Conservation (phyloP, 2,797 vertebrate species). For the Lateolabrax maculatus region DNA sequence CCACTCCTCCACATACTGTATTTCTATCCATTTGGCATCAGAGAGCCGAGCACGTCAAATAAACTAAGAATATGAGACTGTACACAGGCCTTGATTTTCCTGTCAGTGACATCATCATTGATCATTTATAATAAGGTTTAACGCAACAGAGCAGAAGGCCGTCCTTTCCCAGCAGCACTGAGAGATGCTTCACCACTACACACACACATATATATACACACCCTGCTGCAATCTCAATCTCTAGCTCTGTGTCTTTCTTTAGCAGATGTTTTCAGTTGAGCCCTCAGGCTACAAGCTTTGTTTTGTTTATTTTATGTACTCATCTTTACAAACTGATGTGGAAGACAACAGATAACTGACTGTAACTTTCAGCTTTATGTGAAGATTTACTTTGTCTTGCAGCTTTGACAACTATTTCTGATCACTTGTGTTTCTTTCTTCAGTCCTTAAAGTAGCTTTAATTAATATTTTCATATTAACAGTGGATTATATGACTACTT, state of each 20-base stretch:
- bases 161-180: slow-evolving; percentile 24
- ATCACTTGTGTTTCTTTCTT: background rate
- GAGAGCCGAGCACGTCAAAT: slow-evolving; percentile 23
- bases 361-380: slow-evolving; percentile 1
- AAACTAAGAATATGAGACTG: slow-evolving; percentile 33
- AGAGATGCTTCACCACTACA: slow-evolving; percentile 14
- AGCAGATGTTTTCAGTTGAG: slow-evolving; percentile 62
- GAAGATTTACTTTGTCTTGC: background rate
- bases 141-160: slow-evolving; percentile 46
- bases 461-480: background rate
- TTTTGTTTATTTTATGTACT: slow-evolving; percentile 55
- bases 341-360: slow-evolving; percentile 47
- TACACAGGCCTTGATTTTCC: slow-evolving; percentile 31
- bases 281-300: slow-evolving; percentile 46
- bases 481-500: background rate
- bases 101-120: slow-evolving; percentile 48
- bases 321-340: slow-evolving; percentile 45
- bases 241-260: slow-evolving; percentile 30
- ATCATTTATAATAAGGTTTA: slow-evolving; percentile 62
- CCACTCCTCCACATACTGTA: slow-evolving; percentile 19
- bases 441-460: background rate
- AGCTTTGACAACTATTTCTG: background rate
- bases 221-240: slow-evolving; percentile 16
- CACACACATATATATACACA: slow-evolving; percentile 19
- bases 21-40: slow-evolving; percentile 33